These are phyloP conservation scores for Lochmaea crataegi DNA, from an alignment of 2,888 invertebrate species.

Conservation along the genomic window DNA sequence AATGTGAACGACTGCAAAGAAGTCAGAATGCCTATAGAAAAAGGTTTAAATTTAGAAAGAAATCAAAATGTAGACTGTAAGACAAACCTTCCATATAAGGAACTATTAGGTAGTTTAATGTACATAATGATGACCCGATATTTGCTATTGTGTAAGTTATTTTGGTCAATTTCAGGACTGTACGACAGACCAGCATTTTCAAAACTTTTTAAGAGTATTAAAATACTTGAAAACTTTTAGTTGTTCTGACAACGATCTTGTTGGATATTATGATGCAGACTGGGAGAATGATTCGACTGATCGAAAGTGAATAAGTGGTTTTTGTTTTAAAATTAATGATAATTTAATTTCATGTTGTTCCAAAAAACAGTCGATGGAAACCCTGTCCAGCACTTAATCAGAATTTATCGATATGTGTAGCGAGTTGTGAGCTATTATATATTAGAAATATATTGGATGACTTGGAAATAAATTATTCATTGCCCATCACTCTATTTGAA, in stretches of 20 bases:
- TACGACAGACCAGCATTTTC: no score
- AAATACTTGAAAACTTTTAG: conserved; percentile 12
- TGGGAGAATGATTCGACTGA: conserved; percentile 33
- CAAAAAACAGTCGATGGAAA: conserved; percentile 37
- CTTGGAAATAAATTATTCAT: neutral
- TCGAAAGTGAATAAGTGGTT: no score
- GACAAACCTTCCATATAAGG: conserved; percentile 36
- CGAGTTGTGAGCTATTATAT: no score
- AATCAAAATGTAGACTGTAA: conserved; percentile 29
- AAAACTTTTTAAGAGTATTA: no score
- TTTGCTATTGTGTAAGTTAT: conserved; percentile 28
- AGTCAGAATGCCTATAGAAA: conserved; percentile 37
- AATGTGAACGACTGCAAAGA: conserved; percentile 30
- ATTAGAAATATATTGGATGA: no score
- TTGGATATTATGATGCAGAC: conserved; percentile 38
- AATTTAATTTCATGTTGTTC: conserved; percentile 35
- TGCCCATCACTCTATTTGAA: neutral
- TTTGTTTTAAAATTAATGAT: neutral
- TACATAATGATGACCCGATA: conserved; percentile 36
- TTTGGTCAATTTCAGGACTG: conserved; percentile 23
- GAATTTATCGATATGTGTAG: no score
- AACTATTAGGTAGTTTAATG: conserved; percentile 37
- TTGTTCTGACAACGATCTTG: conserved; percentile 19
- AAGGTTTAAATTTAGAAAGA: conserved; percentile 33
- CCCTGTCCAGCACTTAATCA: conserved; percentile 26